Percentiles rank a stretch among this genome's conserved stretches.
These are phyloP conservation scores for Drosophila subquinaria DNA, from an alignment of 2,888 invertebrate genomes.

Conservation along the genomic window DNA sequence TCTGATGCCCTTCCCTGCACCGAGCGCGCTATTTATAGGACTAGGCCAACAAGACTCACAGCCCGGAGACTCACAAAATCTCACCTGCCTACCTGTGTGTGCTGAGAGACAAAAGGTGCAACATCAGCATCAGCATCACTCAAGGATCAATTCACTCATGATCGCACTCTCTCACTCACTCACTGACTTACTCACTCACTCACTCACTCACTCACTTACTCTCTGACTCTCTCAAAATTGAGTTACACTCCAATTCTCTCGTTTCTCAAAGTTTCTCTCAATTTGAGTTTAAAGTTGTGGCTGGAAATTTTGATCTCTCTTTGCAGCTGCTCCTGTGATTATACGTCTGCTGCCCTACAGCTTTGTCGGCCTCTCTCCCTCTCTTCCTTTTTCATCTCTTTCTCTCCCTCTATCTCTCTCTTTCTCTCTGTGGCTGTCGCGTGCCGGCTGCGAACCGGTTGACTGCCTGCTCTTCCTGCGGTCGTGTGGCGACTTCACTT, in stretches of 20 bases:
- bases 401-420: slow-evolving; percentile 3
- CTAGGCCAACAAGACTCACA: slow-evolving; percentile 25
- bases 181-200: slow-evolving; percentile 29
- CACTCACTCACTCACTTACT: slow-evolving; percentile 17
- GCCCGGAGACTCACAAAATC: slow-evolving; percentile 25
- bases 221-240: slow-evolving; percentile 15
- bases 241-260: slow-evolving; percentile 2
- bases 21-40: slow-evolving; percentile 78
- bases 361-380: slow-evolving; percentile 14
- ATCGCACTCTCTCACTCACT: slow-evolving; percentile 19
- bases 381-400: neutral
- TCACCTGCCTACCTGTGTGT: slow-evolving; percentile 61
- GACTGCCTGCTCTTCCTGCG: slow-evolving; percentile 32
- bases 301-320: slow-evolving; percentile 1
- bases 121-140: slow-evolving; percentile 39
- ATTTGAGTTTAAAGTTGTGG: neutral
- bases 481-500: slow-evolving; percentile 41
- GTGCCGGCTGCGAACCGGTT: slow-evolving; percentile 77
- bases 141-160: slow-evolving; percentile 27
- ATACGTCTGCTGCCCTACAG: slow-evolving; percentile 39
- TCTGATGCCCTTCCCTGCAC: slow-evolving; percentile 85
- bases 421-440: slow-evolving; percentile 63
- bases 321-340: slow-evolving; percentile 53
- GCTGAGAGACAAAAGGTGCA: slow-evolving; percentile 69
- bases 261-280: neutral